These are phyloP conservation scores for Drosophila nebulosa DNA, from an alignment of 1,140 invertebrate genomes.

Conservation along the genomic window DNA sequence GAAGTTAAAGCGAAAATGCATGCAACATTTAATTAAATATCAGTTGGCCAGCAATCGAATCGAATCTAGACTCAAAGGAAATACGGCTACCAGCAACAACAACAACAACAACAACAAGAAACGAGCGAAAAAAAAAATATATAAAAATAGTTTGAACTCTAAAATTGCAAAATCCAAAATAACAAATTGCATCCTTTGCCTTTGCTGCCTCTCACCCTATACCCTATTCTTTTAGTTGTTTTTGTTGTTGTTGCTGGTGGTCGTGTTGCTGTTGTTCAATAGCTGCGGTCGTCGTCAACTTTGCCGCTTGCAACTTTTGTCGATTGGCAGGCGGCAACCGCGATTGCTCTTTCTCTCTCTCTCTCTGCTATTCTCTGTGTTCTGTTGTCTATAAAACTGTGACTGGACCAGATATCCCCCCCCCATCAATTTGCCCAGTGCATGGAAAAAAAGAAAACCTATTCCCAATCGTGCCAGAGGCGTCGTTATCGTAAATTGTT, in stretches of 20 bases:
- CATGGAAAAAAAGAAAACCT: slow-evolving; percentile 4
- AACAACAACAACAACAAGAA: too few species aligned
- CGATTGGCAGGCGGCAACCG: slow-evolving; percentile 73
- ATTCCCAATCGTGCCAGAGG: slow-evolving; percentile 47
- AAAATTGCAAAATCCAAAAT: slow-evolving; percentile 76
- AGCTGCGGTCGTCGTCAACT: slow-evolving; percentile 60
- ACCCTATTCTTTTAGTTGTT: slow-evolving; percentile 20
- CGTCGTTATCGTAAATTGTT: slow-evolving; percentile 67
- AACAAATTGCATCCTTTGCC: slow-evolving; percentile 66
- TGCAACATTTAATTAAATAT: slow-evolving; percentile 73
- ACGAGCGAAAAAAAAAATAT: too few species aligned
- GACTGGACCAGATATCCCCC: slow-evolving; percentile 31
- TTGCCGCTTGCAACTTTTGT: slow-evolving; percentile 62
- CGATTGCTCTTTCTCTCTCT: slow-evolving; percentile 50
- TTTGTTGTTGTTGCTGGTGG: slow-evolving; percentile 34
- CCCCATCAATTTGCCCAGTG: not conserved
- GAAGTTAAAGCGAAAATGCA: slow-evolving; percentile 28
- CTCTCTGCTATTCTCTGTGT: not conserved
- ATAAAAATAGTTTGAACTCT: slow-evolving; percentile 58
- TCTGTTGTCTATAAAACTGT: slow-evolving; percentile 51
- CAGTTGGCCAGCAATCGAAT: slow-evolving; percentile 22
- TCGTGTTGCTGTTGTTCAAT: slow-evolving; percentile 22
- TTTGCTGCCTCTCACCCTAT: slow-evolving; percentile 17
- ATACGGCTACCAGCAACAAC: not conserved
- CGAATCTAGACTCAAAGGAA: not conserved